phyloP scores from a whole-genome alignment of 2,797 vertebrate species.

The Iguana delicatissima region DNA sequence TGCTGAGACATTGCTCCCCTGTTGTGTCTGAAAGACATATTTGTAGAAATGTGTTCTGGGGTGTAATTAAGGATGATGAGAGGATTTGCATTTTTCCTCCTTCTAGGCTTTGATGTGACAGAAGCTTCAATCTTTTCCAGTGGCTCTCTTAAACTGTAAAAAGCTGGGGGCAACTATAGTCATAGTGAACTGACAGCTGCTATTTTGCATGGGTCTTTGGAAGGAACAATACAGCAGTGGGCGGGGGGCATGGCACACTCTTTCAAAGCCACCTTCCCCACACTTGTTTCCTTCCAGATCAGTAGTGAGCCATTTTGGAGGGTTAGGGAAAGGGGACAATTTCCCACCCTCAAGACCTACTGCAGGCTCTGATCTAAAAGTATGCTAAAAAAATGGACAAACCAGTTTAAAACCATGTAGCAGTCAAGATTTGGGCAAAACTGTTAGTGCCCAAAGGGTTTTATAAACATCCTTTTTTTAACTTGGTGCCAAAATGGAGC shows the following conservation, averaged over 20 bases:
- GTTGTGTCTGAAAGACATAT: conserved; percentile 18
- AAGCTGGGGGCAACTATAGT: neutral
- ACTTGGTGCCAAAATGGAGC: too few relatives aligned
- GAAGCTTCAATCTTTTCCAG: neutral
- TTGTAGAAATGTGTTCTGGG: conserved; percentile 22
- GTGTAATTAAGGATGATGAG: conserved; percentile 2
- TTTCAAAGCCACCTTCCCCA: neutral
- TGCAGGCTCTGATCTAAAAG: too few relatives aligned
- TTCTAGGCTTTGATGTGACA: conserved; percentile 8
- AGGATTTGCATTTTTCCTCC: neutral
- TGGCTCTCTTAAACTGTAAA: conserved; percentile 11
- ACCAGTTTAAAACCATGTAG: too few relatives aligned
- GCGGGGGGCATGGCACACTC: neutral
- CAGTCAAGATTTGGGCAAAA: too few relatives aligned
- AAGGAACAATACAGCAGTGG: neutral
- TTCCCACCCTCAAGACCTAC: too few relatives aligned
- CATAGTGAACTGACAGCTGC: neutral
- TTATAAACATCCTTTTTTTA: too few relatives aligned
- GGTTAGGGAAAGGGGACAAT: too few relatives aligned
- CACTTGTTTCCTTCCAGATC: neutral
- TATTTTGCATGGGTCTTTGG: neutral
- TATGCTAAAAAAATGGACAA: too few relatives aligned
- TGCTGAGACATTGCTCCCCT: conserved; percentile 11
- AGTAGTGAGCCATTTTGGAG: too few relatives aligned
- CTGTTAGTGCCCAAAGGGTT: too few relatives aligned